Evolutionary conservation across 2,888 invertebrate genomes (phyloP).

Genomic region (Amaurobius ferox): DNA sequence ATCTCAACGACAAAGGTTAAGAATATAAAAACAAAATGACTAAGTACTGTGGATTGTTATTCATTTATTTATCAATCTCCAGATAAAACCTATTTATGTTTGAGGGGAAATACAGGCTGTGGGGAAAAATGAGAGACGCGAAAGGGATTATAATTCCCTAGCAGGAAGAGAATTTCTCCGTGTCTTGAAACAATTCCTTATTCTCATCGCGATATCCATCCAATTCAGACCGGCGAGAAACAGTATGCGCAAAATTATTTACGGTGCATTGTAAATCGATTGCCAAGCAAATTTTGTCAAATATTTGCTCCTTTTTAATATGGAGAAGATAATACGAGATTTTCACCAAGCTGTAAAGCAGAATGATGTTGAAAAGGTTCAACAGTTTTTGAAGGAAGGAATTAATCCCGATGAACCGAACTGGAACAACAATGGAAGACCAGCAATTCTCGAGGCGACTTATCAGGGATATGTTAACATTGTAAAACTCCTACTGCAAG

Average conservation of each 20-base stretch:
- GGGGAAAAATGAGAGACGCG: not conserved
- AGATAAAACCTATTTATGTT: not conserved
- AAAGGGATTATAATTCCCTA: not conserved
- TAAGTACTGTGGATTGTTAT: not conserved
- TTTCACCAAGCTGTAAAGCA: slow-evolving; percentile 68
- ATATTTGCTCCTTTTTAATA: not conserved
- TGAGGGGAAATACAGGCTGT: not conserved
- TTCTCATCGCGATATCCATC: not conserved
- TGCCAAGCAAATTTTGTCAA: not conserved
- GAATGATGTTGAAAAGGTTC: slow-evolving; percentile 54
- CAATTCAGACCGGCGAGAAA: not conserved
- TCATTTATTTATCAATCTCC: not conserved
- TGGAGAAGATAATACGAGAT: slow-evolving; percentile 22
- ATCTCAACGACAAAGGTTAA: not conserved
- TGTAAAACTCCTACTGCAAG: slow-evolving; percentile 50
- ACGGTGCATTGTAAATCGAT: not conserved
- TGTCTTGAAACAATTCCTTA: not conserved
- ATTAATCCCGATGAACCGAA: slow-evolving; percentile 72
- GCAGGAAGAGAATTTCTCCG: not conserved
- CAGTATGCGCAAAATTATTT: not conserved
- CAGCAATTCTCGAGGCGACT: slow-evolving; percentile 71
- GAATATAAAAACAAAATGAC: not conserved
- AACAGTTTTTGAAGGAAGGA: slow-evolving; percentile 45
- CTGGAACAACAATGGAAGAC: slow-evolving; percentile 70
- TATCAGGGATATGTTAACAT: slow-evolving; percentile 48